phyloP scores from a whole-genome alignment of 2,888 invertebrate genomes.

The Microctonus hyperodae region DNA sequence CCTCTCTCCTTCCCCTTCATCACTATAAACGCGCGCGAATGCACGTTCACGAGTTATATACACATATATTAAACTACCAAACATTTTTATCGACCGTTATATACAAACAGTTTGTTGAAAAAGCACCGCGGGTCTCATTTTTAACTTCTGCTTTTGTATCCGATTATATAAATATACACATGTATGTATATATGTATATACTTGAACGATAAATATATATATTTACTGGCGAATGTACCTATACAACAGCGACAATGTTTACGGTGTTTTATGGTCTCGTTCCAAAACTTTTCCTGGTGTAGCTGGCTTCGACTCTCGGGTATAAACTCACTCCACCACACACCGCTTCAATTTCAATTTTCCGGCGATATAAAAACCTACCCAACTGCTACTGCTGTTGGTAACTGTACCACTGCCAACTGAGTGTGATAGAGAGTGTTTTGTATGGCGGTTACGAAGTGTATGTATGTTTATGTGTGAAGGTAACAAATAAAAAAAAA shows the following conservation, averaged over 20 bases:
- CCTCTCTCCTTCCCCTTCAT: not conserved
- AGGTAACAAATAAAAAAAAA: conserved; percentile 3
- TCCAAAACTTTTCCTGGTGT: conserved; percentile 46
- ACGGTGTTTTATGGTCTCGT: conserved; percentile 47
- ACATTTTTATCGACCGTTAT: conserved; percentile 19
- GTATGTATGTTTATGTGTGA: not conserved
- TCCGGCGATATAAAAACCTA: conserved; percentile 52
- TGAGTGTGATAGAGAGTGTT: conserved; percentile 19
- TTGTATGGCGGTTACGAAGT: not conserved
- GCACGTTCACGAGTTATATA: conserved; percentile 12
- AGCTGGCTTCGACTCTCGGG: conserved; percentile 22
- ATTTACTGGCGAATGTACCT: conserved; percentile 5
- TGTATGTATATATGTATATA: conserved; percentile 4
- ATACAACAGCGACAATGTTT: conserved; percentile 36
- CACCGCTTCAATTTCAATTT: conserved; percentile 53
- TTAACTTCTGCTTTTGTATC: conserved; percentile 29
- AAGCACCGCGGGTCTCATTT: conserved; percentile 25
- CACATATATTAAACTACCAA: not conserved
- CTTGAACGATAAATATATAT: no score
- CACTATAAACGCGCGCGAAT: not conserved
- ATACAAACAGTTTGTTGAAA: conserved; percentile 23
- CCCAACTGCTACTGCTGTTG: conserved; percentile 33
- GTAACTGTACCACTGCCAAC: conserved; percentile 23
- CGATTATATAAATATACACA: conserved; percentile 11
- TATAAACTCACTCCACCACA: conserved; percentile 34